Evolutionary conservation across 2,888 invertebrate genomes (phyloP).

Genomic region (Deilephila elpenor): DNA sequence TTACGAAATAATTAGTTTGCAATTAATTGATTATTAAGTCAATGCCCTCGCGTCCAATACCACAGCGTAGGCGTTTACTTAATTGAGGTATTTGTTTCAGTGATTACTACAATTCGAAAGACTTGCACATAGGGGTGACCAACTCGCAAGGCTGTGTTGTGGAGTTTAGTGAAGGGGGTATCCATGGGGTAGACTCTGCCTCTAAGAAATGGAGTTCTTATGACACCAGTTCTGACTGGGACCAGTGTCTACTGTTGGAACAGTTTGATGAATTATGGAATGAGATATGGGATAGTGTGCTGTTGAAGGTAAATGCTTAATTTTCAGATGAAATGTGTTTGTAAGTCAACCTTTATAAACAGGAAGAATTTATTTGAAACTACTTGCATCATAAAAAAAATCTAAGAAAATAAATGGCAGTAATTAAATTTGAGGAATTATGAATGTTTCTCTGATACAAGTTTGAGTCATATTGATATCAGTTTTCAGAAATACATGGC

Average conservation of each 20-base stretch:
- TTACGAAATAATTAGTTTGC: slow-evolving; percentile 17
- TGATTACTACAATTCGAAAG: slow-evolving; percentile 92
- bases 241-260: slow-evolving; percentile 88
- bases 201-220: slow-evolving; percentile 86
- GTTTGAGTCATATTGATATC: not conserved
- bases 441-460: not conserved
- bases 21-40: slow-evolving; percentile 2
- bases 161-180: slow-evolving; percentile 93
- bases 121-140: slow-evolving; percentile 96
- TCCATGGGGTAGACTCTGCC: slow-evolving; percentile 83
- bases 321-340: not conserved
- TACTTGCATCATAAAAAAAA: not conserved
- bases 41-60: slow-evolving; percentile 17
- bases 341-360: too few species aligned
- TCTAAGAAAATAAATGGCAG: not conserved
- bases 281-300: slow-evolving; percentile 90
- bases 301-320: slow-evolving; percentile 81
- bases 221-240: slow-evolving; percentile 86
- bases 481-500: not conserved
- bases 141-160: slow-evolving; percentile 91
- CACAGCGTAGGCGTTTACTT: slow-evolving; percentile 14
- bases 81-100: slow-evolving; percentile 74
- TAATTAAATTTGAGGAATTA: not conserved
- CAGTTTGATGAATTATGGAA: slow-evolving; percentile 89
- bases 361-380: not conserved